phyloP scores from a whole-genome alignment of 2,888 invertebrate species.

The Apocheima hispidaria region DNA sequence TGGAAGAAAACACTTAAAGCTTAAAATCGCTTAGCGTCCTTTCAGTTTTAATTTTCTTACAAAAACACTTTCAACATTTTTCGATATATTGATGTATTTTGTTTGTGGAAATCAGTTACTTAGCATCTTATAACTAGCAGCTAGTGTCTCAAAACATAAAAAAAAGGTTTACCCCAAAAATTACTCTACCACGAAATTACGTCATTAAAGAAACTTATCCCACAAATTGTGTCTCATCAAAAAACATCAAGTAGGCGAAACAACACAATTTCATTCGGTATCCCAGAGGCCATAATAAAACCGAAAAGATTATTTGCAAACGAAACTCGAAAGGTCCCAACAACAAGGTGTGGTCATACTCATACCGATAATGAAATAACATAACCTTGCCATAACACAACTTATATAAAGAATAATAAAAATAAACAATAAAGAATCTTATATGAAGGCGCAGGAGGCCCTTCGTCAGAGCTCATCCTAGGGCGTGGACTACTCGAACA shows the following conservation, averaged over 20 bases:
- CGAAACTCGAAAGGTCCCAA: conserved; percentile 41
- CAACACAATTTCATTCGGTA: conserved; percentile 42
- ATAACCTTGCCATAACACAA: neutral
- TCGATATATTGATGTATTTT: too few species aligned
- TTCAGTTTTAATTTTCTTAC: too few species aligned
- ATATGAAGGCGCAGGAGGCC: too few species aligned
- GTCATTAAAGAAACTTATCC: conserved; percentile 24
- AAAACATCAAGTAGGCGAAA: conserved; percentile 36
- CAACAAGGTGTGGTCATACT: conserved; percentile 26
- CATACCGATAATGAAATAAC: conserved; percentile 7
- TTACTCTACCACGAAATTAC: conserved; percentile 12
- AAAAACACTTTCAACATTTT: too few species aligned
- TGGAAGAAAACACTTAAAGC: too few species aligned
- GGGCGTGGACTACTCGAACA: too few species aligned
- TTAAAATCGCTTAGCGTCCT: too few species aligned
- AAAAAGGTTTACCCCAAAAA: conserved; percentile 5
- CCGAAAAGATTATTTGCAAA: conserved; percentile 51
- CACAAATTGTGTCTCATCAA: conserved; percentile 30
- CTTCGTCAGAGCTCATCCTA: too few species aligned
- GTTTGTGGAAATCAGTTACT: too few species aligned
- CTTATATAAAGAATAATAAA: neutral
- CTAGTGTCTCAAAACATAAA: too few species aligned
- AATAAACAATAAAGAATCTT: neutral
- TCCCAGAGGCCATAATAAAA: conserved; percentile 44
- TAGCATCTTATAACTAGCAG: too few species aligned